phyloP scores from a whole-genome alignment of 2,113 vertebrate genomes.

The Columba janthina region DNA sequence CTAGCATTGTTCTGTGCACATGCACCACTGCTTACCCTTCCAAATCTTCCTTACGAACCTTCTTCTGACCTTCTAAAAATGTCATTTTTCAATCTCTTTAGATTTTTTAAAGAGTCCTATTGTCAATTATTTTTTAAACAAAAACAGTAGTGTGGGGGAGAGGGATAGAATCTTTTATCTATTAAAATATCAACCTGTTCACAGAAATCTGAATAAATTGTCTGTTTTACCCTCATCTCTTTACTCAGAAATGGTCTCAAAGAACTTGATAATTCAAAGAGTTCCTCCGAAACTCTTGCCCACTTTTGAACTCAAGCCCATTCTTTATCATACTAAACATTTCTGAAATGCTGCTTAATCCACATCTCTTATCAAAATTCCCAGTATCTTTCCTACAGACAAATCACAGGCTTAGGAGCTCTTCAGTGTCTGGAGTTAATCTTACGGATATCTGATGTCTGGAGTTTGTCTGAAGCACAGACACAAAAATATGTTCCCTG shows the following conservation, averaged over 20 bases:
- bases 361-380: not conserved
- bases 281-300: not conserved
- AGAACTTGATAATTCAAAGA: not conserved
- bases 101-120: not conserved
- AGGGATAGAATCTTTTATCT: not conserved
- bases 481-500: not conserved
- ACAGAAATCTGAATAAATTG: not conserved
- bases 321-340: not conserved
- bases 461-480: not conserved
- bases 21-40: not conserved
- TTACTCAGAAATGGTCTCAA: not conserved
- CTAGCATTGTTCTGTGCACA: fast-evolving
- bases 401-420: not conserved
- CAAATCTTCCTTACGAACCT: not conserved
- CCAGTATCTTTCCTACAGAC: not conserved
- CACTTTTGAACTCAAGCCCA: not conserved
- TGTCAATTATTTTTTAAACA: not conserved
- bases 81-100: not conserved
- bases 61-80: not conserved
- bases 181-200: not conserved
- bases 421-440: slow-evolving; percentile 26
- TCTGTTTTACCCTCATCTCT: not conserved
- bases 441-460: slow-evolving; percentile 16
- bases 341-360: slow-evolving; percentile 26
- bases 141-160: not conserved